Conservation (phyloP, 1,140 invertebrate genomes). For the Holcopasites calliopsidis region DNA sequence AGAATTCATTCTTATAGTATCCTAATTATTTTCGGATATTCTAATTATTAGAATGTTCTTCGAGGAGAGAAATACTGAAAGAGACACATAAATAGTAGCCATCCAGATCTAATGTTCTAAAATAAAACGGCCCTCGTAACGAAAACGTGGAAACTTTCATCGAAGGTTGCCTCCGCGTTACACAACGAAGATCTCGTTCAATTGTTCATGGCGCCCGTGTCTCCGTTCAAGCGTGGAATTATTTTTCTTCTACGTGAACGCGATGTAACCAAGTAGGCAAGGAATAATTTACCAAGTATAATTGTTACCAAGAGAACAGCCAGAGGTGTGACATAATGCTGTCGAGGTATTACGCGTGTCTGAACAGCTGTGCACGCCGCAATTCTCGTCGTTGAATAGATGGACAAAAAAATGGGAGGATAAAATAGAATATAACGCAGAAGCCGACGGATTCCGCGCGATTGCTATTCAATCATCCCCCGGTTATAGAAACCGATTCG, state of each 20-base stretch:
- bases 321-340: constrained; percentile 13
- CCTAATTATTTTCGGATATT: no score
- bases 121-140: no score
- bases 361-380: no score
- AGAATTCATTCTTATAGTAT: no score
- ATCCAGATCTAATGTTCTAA: no score
- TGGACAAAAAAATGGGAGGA: neutral
- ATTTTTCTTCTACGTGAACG: neutral
- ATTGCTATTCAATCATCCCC: constrained; percentile 13
- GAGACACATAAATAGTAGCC: no score
- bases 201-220: neutral
- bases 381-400: no score
- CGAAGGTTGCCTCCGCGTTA: constrained; percentile 14
- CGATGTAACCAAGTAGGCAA: no score
- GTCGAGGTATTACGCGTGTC: constrained; percentile 2
- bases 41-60: no score
- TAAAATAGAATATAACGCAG: neutral
- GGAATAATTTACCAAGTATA: constrained; percentile 13
- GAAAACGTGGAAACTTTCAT: constrained; percentile 14
- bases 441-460: constrained; percentile 30
- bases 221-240: neutral
- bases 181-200: neutral
- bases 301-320: neutral
- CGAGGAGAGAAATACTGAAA: no score
- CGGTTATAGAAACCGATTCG: neutral